phyloP scores from a whole-genome alignment of 64 coral and sea anemone species.

The Hydrozoanthus tunicans region DNA sequence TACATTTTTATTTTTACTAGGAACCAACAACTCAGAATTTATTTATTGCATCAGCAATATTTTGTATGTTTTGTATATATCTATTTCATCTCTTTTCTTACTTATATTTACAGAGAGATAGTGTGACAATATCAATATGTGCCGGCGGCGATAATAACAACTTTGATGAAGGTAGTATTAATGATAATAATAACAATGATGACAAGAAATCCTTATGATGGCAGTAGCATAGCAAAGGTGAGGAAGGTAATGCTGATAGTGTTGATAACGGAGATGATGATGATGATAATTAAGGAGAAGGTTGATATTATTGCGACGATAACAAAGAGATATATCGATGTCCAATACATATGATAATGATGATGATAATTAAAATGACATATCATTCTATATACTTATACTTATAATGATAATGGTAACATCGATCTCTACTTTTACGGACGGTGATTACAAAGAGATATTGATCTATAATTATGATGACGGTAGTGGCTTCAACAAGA shows the following conservation, averaged over 20 bases:
- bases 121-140: not conserved
- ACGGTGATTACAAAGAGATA: too few species aligned
- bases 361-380: not conserved
- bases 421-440: too few species aligned
- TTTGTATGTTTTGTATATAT: too few species aligned
- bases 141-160: not conserved
- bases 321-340: not conserved
- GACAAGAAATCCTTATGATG: too few species aligned
- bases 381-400: not conserved
- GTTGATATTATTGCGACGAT: not conserved
- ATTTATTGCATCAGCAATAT: too few species aligned
- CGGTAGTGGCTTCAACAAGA: not conserved
- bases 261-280: not conserved
- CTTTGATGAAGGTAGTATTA: not conserved
- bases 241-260: not conserved
- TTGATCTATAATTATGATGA: not conserved
- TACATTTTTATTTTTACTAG: too few species aligned
- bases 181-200: not conserved
- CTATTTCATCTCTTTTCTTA: not conserved
- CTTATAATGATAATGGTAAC: not conserved
- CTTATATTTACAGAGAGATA: not conserved
- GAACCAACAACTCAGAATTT: too few species aligned
- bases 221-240: not conserved
- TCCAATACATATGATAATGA: not conserved
- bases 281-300: not conserved